A percentile compares a stretch with the other conserved stretches of the same genome.
These are phyloP conservation scores for Pseudomyrmex dendroicus DNA, from an alignment of 1,140 invertebrate species.

Conservation along the genomic window DNA sequence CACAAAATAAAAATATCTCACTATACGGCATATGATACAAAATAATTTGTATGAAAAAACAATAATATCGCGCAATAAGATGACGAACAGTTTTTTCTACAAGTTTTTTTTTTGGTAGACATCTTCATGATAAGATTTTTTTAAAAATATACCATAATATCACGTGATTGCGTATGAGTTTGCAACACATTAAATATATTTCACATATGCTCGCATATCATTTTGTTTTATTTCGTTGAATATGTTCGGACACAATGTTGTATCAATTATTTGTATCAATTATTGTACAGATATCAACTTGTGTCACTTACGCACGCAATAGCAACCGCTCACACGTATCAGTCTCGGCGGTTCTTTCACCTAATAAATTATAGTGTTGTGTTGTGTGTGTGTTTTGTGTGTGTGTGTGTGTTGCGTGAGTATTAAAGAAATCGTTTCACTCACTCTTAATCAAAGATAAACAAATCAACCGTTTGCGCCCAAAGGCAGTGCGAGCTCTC, in stretches of 20 bases:
- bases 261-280: neutral
- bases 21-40: conserved; percentile 10
- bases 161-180: neutral
- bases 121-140: neutral
- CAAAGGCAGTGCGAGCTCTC: too few species aligned
- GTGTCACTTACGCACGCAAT: too few species aligned
- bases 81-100: neutral
- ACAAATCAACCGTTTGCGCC: too few species aligned
- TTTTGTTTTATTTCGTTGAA: neutral
- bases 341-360: too few species aligned
- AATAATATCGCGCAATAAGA: too few species aligned
- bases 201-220: neutral
- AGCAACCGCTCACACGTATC: too few species aligned
- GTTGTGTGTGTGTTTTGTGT: too few species aligned
- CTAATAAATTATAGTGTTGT: too few species aligned
- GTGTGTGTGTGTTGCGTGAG: too few species aligned
- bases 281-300: neutral
- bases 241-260: conserved; percentile 10
- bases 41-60: neutral
- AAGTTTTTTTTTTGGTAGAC: neutral
- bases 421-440: neutral
- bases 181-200: neutral
- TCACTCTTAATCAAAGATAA: neutral
- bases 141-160: conserved; percentile 9
- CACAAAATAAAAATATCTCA: conserved; percentile 1